Base-by-base conservation (phyloP, 2,113 vertebrate genomes). In the Numida meleagris region DNA sequence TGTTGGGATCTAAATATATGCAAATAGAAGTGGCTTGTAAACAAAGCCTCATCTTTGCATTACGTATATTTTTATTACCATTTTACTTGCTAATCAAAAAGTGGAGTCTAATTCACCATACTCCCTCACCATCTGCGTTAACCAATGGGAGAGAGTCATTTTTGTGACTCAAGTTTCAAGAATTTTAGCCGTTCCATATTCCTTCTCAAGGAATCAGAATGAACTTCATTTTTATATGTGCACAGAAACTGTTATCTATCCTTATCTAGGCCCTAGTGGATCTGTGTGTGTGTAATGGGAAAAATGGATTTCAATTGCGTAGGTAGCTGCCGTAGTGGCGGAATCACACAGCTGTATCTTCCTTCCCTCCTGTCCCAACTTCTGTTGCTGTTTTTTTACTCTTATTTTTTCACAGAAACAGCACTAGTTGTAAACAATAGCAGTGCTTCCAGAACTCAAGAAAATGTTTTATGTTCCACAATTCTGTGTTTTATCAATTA, bases 91-190 rank as follows among this genome's bases (percentile, higher is more conserved):
- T 77, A 62, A 23, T 84, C 4, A 2, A 88, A 2, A 84, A 90
- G 29, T 15, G 55, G 46, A 76, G 61, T 63, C 72, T 88, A 21
- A 88, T 75, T 83, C 36, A 86, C 40, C 43, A 83, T 94, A 59
- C 73, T 5, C 31, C 73, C 57, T 68, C 40, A 91, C 72, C 33
- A 53, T 68, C 40, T 62, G 86, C 34, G 8, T 76, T 79, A 86
- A 73, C 92, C 90, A 94, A 84, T 92, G 70, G 83, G 65, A 88
- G 8, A 13, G 6, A 9, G 29, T 61, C 34, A 43, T 33, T 57
- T 85, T 71, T 40, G 59, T 95, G 91, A 95, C 84, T 95, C 93
- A 93, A 20, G 21, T 91, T 88, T 86, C 63, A 95, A 91, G 89
- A 95, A 94, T 96, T 94, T 68, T 40, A 71, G 13, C 63, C 70